Evolutionary conservation across 2,113 vertebrate species (phyloP).

Genomic region (Scomber colias): DNA sequence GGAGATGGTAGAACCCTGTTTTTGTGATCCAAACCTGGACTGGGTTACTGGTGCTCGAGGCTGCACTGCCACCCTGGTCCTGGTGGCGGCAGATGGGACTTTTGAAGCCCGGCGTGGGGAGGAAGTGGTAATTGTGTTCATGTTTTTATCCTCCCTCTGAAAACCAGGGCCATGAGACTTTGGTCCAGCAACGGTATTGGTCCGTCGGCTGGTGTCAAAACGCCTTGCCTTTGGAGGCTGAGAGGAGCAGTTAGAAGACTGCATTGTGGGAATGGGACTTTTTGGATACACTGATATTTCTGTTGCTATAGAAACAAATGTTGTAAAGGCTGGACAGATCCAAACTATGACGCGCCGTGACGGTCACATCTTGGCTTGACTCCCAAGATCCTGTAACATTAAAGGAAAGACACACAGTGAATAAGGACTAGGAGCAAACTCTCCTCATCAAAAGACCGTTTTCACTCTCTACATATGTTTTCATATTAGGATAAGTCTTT

Average conservation of each 20-base stretch:
- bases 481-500: constrained; percentile 30
- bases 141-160: constrained; percentile 85
- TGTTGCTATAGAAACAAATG: constrained; percentile 76
- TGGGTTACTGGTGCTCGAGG: constrained; percentile 71
- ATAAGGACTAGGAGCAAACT: constrained; percentile 40
- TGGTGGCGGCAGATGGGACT: constrained; percentile 68
- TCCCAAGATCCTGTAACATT: constrained; percentile 82
- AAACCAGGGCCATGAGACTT: constrained; percentile 70
- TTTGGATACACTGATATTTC: constrained; percentile 60
- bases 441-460: neutral
- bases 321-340: constrained; percentile 63
- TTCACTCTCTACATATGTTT: constrained; percentile 30
- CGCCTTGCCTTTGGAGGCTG: constrained; percentile 76
- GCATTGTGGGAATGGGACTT: constrained; percentile 76
- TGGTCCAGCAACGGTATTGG: constrained; percentile 50
- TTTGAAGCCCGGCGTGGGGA: constrained; percentile 73
- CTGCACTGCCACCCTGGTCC: constrained; percentile 70
- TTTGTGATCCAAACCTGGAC: constrained; percentile 69
- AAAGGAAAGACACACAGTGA: constrained; percentile 74
- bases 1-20: constrained; percentile 61
- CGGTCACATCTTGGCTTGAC: constrained; percentile 82
- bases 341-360: constrained; percentile 67
- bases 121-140: constrained; percentile 81
- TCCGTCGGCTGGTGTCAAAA: constrained; percentile 76
- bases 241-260: constrained; percentile 74